Percentiles rank a stretch among this genome's conserved stretches.
These are phyloP conservation scores for Pinna nobilis DNA, from an alignment of 1,140 invertebrate species.

Conservation along the genomic window DNA sequence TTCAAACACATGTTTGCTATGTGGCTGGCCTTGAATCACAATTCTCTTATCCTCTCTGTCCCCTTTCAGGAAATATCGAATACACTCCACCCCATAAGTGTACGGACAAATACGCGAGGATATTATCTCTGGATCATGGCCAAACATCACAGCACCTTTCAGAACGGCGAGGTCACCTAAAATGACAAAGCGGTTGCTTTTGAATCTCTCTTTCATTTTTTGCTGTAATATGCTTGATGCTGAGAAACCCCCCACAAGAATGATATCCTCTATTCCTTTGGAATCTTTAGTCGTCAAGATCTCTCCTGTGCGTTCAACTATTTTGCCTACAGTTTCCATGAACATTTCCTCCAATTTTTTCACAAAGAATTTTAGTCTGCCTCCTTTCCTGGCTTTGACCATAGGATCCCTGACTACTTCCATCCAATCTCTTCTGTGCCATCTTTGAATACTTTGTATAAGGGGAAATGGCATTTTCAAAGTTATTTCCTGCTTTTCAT, in stretches of 20 bases:
- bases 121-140: not conserved
- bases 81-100: slow-evolving; percentile 6
- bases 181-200: not conserved
- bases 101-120: not conserved
- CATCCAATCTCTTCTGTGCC: not conserved
- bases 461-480: not conserved
- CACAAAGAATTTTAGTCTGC: slow-evolving; percentile 1
- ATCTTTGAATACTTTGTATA: not conserved
- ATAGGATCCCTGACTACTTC: not conserved
- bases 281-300: not conserved
- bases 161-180: slow-evolving; percentile 5
- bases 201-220: not conserved
- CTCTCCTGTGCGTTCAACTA: too few species aligned
- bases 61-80: not conserved
- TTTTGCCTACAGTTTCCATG: too few species aligned
- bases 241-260: slow-evolving; percentile 34
- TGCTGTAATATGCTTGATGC: slow-evolving; percentile 25
- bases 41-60: not conserved
- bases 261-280: slow-evolving; percentile 5
- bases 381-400: not conserved
- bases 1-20: not conserved
- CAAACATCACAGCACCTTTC: slow-evolving; percentile 17
- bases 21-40: not conserved
- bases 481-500: not conserved
- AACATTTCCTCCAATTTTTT: slow-evolving; percentile 5